Conservation (phyloP, 1,140 invertebrate genomes). For the Hyles euphorbiae region DNA sequence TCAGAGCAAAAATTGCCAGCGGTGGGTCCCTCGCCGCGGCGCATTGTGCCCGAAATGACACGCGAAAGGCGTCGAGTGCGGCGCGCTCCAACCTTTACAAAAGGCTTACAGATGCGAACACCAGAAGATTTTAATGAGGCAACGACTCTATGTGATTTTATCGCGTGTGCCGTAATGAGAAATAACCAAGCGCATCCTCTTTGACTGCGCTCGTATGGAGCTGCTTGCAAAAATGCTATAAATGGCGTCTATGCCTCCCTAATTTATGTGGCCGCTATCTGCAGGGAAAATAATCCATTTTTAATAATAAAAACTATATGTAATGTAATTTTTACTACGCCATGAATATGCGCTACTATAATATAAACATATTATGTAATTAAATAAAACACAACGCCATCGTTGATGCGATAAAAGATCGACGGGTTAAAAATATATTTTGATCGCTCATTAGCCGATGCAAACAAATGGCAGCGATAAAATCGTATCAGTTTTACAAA, state of each 20-base stretch:
- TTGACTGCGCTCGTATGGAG: conserved; percentile 55
- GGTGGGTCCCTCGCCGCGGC: conserved; percentile 40
- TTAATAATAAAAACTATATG: too few relatives aligned
- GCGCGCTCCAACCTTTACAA: conserved; percentile 62
- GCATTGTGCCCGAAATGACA: conserved; percentile 72
- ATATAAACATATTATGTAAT: too few relatives aligned
- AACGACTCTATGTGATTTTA: conserved; percentile 70
- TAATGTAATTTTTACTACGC: too few relatives aligned
- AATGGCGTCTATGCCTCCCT: conserved; percentile 29
- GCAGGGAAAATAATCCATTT: too few relatives aligned
- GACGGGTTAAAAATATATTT: too few relatives aligned
- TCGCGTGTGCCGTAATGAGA: conserved; percentile 70
- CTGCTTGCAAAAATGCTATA: conserved; percentile 55
- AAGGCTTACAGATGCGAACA: conserved; percentile 73
- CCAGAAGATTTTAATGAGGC: conserved; percentile 75
- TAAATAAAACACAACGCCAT: too few relatives aligned
- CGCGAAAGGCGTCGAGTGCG: conserved; percentile 68
- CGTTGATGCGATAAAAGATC: too few relatives aligned
- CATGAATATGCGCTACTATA: too few relatives aligned
- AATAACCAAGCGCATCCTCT: conserved; percentile 72
- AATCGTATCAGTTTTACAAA: conserved; percentile 25
- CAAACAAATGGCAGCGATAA: conserved; percentile 13
- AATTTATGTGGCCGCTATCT: not conserved
- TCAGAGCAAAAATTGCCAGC: conserved; percentile 55
- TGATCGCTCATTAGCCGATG: not conserved